phyloP scores from a whole-genome alignment of 30 jellyfish, hydroid and myxozoan genomes.

The Catostylus mosaicus region DNA sequence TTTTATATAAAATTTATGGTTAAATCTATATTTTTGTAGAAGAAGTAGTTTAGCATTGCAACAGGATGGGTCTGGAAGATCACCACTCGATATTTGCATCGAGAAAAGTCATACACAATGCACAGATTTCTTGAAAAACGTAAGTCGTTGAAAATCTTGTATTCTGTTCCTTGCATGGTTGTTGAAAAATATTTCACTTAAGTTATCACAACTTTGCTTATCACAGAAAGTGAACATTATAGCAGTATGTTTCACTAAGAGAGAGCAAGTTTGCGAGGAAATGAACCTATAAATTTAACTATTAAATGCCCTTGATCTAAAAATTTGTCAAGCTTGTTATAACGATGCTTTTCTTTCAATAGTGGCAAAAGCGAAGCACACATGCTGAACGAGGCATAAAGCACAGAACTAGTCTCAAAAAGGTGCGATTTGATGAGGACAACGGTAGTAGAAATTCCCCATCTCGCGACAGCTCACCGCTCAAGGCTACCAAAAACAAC shows the following conservation, averaged over 20 bases:
- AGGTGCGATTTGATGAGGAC: conserved; percentile 61
- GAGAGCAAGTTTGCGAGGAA: no score
- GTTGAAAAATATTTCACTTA: neutral
- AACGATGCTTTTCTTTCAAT: no score
- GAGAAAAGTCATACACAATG: conserved; percentile 56
- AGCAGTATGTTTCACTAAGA: no score
- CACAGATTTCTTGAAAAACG: conserved; percentile 54
- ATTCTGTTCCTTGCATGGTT: neutral
- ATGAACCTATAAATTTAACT: no score
- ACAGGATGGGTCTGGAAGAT: conserved; percentile 50
- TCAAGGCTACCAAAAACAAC: neutral
- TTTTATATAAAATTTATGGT: no score
- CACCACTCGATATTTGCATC: conserved; percentile 74
- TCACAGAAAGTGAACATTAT: no score
- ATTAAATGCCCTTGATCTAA: no score
- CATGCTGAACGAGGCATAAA: neutral
- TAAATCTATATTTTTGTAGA: conserved; percentile 43
- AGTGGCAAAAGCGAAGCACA: conserved; percentile 48
- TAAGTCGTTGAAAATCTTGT: neutral
- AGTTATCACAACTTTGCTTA: neutral
- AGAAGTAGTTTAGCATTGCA: conserved; percentile 32
- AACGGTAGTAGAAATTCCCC: conserved; percentile 7
- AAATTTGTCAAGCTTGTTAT: no score
- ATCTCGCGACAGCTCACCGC: neutral
- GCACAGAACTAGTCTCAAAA: conserved; percentile 43